phyloP scores from a whole-genome alignment of 2,113 vertebrate species.

The Cheirogaleus medius region DNA sequence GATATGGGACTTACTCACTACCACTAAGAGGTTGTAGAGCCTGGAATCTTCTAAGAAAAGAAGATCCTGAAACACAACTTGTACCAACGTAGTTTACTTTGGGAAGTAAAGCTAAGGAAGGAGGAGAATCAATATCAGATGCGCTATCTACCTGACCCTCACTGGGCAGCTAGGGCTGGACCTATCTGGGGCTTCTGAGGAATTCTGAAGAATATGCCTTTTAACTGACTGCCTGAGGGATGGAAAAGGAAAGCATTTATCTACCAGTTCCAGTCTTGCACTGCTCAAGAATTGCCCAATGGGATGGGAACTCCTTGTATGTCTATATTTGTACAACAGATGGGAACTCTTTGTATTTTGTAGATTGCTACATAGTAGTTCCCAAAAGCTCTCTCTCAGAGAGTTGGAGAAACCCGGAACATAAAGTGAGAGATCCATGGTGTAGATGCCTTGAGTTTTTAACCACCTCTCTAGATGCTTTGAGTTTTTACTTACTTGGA shows the following conservation, averaged over 20 bases:
- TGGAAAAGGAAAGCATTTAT: not conserved
- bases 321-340: no score
- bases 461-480: not conserved
- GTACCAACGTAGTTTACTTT: not conserved
- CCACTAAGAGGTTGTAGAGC: not conserved
- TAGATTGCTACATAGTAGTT: not conserved
- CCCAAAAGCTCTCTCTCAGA: not conserved
- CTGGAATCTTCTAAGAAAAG: not conserved
- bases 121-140: not conserved
- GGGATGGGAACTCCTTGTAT: not conserved
- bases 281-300: no score
- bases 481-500: not conserved
- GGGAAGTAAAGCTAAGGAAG: not conserved
- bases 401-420: not conserved
- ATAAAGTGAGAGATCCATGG: not conserved
- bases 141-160: not conserved
- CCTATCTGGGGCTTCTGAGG: not conserved
- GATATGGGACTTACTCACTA: not conserved
- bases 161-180: not conserved
- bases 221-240: not conserved
- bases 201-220: not conserved
- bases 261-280: not conserved
- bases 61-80: not conserved
- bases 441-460: no score
- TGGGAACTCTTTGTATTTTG: not conserved